phyloP scores from a whole-genome alignment of 2,888 invertebrate species.

The Minunthozetes semirufus region DNA sequence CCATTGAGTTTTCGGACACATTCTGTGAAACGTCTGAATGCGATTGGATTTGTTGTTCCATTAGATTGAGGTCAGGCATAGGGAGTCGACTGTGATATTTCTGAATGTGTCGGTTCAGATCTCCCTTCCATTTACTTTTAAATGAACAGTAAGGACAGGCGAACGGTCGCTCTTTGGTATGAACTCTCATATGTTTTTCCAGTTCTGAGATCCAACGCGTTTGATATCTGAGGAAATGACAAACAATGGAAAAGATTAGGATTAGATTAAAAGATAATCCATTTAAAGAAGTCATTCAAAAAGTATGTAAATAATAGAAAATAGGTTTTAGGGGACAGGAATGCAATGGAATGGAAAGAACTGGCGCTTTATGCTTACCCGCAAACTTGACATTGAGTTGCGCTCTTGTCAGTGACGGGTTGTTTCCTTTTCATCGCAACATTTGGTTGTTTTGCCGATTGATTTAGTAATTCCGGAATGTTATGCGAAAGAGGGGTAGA shows the following conservation, averaged over 20 bases:
- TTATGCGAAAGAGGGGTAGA: slow-evolving; percentile 3
- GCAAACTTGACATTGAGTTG: slow-evolving; percentile 17
- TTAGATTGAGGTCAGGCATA: slow-evolving; percentile 35
- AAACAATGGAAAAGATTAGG: not conserved
- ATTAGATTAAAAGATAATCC: not conserved
- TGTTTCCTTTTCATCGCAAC: not conserved
- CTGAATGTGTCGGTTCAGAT: slow-evolving; percentile 42
- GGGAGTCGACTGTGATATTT: slow-evolving; percentile 39
- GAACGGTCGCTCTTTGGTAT: slow-evolving; percentile 42
- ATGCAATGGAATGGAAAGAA: not conserved
- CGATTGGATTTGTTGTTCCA: slow-evolving; percentile 6
- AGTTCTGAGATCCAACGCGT: slow-evolving; percentile 42
- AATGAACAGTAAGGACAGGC: slow-evolving; percentile 42
- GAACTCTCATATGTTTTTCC: slow-evolving; percentile 42
- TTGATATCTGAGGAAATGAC: slow-evolving; percentile 40
- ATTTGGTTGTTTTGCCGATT: slow-evolving; percentile 3
- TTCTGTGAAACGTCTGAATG: not conserved
- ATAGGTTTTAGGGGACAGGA: not conserved
- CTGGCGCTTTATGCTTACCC: not conserved
- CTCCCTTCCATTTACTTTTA: slow-evolving; percentile 43
- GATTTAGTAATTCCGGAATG: not conserved
- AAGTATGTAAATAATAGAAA: not conserved
- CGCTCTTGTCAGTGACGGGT: not conserved
- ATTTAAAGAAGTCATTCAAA: not conserved
- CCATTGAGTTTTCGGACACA: not conserved